phyloP scores from a whole-genome alignment of 2,113 vertebrate species.

The Sapajus apella region DNA sequence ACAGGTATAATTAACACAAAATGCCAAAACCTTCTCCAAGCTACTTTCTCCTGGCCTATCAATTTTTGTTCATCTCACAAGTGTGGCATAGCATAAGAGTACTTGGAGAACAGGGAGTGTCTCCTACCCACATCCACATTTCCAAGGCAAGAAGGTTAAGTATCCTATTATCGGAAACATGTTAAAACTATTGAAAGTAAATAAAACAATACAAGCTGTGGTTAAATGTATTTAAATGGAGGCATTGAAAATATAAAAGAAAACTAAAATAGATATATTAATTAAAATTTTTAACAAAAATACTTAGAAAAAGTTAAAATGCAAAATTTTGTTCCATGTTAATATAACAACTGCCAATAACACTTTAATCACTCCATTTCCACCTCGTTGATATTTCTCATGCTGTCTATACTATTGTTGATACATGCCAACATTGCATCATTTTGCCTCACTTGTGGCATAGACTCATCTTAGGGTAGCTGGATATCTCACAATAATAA shows the following conservation, averaged over 20 bases:
- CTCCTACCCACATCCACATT: neutral
- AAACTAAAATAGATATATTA: no score
- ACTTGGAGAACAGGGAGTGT: neutral
- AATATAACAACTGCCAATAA: neutral
- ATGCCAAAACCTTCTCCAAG: constrained; percentile 10
- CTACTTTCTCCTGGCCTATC: neutral
- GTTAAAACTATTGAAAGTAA: neutral
- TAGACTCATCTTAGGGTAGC: neutral
- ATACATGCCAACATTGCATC: neutral
- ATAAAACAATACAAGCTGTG: neutral
- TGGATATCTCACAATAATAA: neutral
- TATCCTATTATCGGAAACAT: neutral
- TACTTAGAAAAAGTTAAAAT: neutral
- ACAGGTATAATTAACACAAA: neutral
- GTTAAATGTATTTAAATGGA: neutral
- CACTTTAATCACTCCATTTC: neutral
- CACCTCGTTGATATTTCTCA: neutral
- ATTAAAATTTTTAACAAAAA: no score
- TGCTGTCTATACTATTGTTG: neutral
- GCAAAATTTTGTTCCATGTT: neutral
- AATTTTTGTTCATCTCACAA: neutral
- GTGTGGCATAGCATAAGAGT: neutral
- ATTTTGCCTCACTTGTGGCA: neutral
- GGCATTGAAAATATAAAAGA: neutral
- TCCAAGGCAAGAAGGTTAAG: neutral